A percentile compares a stretch with the other conserved stretches of the same genome.
These are phyloP conservation scores for Dendrolimus houi DNA, from an alignment of 2,888 invertebrate species.

Conservation along the genomic window DNA sequence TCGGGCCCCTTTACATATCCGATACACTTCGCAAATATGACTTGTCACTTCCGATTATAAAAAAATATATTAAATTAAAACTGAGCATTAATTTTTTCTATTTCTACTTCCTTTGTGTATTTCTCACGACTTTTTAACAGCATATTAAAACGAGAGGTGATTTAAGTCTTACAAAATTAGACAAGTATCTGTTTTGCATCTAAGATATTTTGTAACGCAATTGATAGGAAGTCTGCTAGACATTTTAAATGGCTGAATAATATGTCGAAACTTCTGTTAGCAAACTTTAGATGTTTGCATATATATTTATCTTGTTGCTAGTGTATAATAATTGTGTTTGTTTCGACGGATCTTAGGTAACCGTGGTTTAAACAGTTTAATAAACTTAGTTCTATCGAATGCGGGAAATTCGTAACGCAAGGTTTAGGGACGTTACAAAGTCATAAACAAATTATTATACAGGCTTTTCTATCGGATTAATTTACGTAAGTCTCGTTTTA, in stretches of 20 bases:
- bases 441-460: too few relatives aligned
- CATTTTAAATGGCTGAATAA: constrained; percentile 13
- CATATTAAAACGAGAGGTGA: background rate
- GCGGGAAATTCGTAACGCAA: too few relatives aligned
- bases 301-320: too few relatives aligned
- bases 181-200: constrained; percentile 7
- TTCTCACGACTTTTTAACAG: background rate
- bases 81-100: background rate
- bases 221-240: constrained; percentile 24
- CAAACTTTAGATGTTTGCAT: background rate
- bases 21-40: background rate
- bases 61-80: background rate
- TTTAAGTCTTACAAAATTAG: constrained; percentile 1
- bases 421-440: too few relatives aligned
- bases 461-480: too few relatives aligned
- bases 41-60: background rate
- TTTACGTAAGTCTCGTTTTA: too few relatives aligned
- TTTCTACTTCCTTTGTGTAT: background rate
- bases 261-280: constrained; percentile 8
- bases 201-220: constrained; percentile 20
- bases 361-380: too few relatives aligned
- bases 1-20: background rate
- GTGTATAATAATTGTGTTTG: too few relatives aligned
- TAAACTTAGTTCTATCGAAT: too few relatives aligned
- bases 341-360: too few relatives aligned